phyloP scores from a whole-genome alignment of 2,113 vertebrate genomes.

The Grus americana region DNA sequence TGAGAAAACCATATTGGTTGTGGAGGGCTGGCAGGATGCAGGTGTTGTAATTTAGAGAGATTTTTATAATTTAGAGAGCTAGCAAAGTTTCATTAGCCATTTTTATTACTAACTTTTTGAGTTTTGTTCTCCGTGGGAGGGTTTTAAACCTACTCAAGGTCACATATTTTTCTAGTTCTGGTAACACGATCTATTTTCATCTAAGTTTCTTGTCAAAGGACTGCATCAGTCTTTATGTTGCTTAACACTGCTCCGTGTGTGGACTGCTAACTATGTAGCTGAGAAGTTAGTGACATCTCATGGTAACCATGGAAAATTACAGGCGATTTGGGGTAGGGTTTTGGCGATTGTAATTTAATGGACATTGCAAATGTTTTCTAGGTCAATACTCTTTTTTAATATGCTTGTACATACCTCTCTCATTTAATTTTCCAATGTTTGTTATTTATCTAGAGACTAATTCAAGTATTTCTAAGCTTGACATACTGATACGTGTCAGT shows the following conservation, averaged over 20 bases:
- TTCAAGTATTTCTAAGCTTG: neutral
- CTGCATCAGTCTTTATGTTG: neutral
- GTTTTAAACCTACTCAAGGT: neutral
- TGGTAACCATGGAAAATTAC: constrained; percentile 44
- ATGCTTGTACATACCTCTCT: neutral
- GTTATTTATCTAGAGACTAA: neutral
- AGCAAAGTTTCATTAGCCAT: neutral
- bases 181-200: neutral
- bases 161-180: neutral
- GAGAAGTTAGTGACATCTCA: constrained; percentile 64
- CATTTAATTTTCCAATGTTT: neutral
- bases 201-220: neutral
- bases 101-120: neutral
- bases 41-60: neutral
- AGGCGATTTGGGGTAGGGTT: neutral
- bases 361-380: neutral
- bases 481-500: neutral
- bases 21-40: neutral
- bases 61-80: neutral
- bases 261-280: neutral
- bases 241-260: neutral
- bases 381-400: neutral
- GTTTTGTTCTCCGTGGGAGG: neutral
- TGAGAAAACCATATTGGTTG: neutral
- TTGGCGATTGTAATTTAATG: fast-evolving